Evolutionary conservation across 2,113 vertebrate genomes (phyloP).

Genomic region (Silurus asotus): DNA sequence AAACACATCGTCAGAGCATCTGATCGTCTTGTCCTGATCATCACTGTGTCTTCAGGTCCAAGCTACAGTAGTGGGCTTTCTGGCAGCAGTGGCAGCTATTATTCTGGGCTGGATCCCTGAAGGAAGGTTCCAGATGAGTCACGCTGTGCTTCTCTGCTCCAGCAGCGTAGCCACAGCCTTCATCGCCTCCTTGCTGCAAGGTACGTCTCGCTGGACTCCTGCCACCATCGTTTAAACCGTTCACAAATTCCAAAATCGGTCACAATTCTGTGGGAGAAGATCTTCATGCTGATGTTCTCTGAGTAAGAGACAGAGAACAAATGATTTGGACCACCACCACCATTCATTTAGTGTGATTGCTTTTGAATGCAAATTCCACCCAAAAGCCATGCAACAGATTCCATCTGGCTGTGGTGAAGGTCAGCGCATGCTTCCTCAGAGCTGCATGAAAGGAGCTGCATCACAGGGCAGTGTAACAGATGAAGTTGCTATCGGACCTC

Average conservation of each 20-base stretch:
- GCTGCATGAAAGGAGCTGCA: not conserved
- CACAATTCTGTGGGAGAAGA: not conserved
- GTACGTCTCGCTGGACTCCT: slow-evolving; percentile 60
- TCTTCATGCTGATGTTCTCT: not conserved
- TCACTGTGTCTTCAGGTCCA: slow-evolving; percentile 78
- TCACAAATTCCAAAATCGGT: not conserved
- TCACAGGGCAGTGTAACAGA: not conserved
- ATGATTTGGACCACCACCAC: not conserved
- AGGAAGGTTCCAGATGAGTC: slow-evolving; percentile 88
- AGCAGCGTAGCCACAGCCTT: slow-evolving; percentile 96
- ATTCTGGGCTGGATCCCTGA: slow-evolving; percentile 94
- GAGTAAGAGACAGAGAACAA: not conserved
- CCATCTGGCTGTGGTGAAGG: too few relatives aligned
- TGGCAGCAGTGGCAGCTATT: slow-evolving; percentile 91
- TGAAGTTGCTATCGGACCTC: not conserved
- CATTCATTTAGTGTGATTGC: not conserved
- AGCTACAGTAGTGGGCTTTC: slow-evolving; percentile 93
- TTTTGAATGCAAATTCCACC: not conserved
- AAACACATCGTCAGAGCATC: not conserved
- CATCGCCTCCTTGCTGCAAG: slow-evolving; percentile 93
- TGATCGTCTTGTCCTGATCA: not conserved
- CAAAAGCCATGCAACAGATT: not conserved
- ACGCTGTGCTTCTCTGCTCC: slow-evolving; percentile 89
- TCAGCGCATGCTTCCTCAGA: too few relatives aligned
- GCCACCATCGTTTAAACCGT: not conserved